These are phyloP conservation scores for Stratiolaelaps scimitus DNA, from an alignment of 1,140 invertebrate genomes.

Conservation along the genomic window DNA sequence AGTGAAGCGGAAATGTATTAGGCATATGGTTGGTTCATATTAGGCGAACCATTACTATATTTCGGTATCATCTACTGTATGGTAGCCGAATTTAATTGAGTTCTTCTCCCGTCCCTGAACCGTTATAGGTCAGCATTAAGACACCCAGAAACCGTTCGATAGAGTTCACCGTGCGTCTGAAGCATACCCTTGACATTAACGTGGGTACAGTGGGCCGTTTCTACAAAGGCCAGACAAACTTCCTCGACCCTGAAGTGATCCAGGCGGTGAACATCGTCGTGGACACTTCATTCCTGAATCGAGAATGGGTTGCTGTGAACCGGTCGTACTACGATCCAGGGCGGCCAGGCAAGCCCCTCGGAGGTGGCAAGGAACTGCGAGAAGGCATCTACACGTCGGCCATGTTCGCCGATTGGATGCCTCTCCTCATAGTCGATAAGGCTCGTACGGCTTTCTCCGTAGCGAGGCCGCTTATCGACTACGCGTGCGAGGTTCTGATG, in stretches of 20 bases:
- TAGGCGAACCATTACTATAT: too few relatives aligned
- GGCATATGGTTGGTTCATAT: too few relatives aligned
- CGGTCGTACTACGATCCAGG: background rate
- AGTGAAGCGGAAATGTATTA: too few relatives aligned
- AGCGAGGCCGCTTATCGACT: background rate
- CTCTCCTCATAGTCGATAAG: constrained; percentile 5
- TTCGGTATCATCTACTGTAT: too few relatives aligned
- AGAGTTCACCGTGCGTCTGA: background rate
- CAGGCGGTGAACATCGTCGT: constrained; percentile 13
- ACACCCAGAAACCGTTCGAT: background rate
- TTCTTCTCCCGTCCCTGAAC: too few relatives aligned
- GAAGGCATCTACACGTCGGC: background rate
- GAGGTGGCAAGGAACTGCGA: background rate
- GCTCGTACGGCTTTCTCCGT: background rate
- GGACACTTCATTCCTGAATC: background rate
- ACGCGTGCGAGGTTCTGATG: background rate
- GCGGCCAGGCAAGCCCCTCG: background rate
- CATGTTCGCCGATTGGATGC: constrained; percentile 17
- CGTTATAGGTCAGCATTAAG: background rate
- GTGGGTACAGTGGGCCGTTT: background rate
- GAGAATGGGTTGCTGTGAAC: background rate
- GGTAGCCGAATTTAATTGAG: too few relatives aligned
- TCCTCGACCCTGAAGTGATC: background rate
- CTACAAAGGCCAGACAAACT: background rate
- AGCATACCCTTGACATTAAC: background rate